These are phyloP conservation scores for Oncopodura yosiiana DNA, from an alignment of 1,140 invertebrate species.

Conservation along the genomic window DNA sequence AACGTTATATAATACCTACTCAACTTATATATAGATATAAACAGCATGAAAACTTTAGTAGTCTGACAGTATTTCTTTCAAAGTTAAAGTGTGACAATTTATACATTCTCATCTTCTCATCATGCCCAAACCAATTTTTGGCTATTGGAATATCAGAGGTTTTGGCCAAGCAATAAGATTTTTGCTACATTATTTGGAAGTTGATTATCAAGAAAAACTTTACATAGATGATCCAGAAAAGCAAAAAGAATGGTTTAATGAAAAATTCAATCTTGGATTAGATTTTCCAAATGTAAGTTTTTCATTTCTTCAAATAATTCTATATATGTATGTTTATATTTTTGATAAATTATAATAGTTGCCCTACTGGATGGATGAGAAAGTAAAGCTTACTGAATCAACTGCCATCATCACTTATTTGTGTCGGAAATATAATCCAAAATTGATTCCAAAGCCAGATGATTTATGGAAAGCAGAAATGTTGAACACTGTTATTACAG, in stretches of 20 bases:
- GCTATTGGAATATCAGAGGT: constrained; percentile 21
- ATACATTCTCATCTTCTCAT: too few relatives aligned
- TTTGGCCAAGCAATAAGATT: constrained; percentile 12
- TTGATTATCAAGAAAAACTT: constrained; percentile 17
- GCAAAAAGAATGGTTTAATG: not conserved
- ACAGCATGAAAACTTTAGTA: too few relatives aligned
- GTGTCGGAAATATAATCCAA: not conserved
- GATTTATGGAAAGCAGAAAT: not conserved
- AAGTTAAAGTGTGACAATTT: too few relatives aligned
- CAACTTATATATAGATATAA: too few relatives aligned
- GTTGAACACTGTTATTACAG: not conserved
- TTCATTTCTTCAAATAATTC: not conserved
- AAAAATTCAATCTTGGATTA: constrained; percentile 16
- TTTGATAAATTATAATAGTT: constrained; percentile 4
- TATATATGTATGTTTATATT: not conserved
- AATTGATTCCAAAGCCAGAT: constrained; percentile 1
- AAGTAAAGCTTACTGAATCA: constrained; percentile 17
- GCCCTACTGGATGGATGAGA: constrained; percentile 25
- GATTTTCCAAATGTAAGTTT: constrained; percentile 22
- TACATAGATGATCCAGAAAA: not conserved
- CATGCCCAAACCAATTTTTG: constrained; percentile 20
- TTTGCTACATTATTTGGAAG: constrained; percentile 12
- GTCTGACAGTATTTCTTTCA: too few relatives aligned
- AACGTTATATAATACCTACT: too few relatives aligned
- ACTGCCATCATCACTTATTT: constrained; percentile 20